Evolutionary conservation across 1,140 invertebrate genomes (phyloP).

Genomic region (Schlechtendalia chinensis): DNA sequence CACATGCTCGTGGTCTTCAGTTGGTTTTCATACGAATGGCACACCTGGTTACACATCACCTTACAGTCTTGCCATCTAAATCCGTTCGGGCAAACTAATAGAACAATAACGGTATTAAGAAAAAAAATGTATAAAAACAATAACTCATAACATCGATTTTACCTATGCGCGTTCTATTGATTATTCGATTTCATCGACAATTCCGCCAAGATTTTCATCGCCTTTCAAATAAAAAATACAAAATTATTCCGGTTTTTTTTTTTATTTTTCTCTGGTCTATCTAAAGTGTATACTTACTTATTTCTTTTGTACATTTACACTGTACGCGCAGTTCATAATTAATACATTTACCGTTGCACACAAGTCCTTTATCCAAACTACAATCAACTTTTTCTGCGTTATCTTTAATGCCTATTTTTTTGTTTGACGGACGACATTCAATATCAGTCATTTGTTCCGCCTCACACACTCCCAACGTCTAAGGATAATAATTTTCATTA

Average conservation of each 20-base stretch:
- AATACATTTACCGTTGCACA: constrained; percentile 64
- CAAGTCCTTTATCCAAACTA: constrained; percentile 68
- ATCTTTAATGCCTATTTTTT: constrained; percentile 47
- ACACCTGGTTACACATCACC: constrained; percentile 64
- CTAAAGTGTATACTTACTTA: neutral
- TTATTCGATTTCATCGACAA: neutral
- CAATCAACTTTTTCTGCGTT: constrained; percentile 65
- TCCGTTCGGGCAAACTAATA: constrained; percentile 12
- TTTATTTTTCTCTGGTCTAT: neutral
- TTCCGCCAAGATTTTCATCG: neutral
- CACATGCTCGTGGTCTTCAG: constrained; percentile 58
- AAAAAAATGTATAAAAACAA: neutral
- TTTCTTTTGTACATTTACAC: constrained; percentile 63
- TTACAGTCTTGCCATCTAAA: constrained; percentile 62
- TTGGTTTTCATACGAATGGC: constrained; percentile 59
- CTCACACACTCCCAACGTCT: constrained; percentile 29
- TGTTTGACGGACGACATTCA: constrained; percentile 67
- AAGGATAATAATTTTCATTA: neutral
- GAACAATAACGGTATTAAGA: neutral
- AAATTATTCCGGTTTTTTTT: neutral
- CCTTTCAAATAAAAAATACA: neutral
- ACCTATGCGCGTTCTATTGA: constrained; percentile 18
- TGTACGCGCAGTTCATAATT: constrained; percentile 74
- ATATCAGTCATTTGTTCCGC: constrained; percentile 67
- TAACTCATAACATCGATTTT: neutral